Evolutionary conservation across 2,888 invertebrate species (phyloP), one percentile per base, ranked within the genome.

Genomic region (Apotomis capreana): DNA sequence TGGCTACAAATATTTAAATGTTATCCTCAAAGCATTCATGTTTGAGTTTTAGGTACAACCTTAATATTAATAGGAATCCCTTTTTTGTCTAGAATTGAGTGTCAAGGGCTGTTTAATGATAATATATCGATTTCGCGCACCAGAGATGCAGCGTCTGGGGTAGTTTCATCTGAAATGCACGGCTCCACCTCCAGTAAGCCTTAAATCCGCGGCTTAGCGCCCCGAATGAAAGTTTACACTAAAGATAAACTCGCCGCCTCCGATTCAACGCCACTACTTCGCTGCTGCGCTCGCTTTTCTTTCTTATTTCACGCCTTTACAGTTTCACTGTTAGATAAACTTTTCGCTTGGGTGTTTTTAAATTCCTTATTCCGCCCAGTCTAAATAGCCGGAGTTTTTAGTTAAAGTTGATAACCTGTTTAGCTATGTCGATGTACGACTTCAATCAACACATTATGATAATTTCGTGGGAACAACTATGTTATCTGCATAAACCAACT

Each of bases 141-240:
- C 10, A 40, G 15, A 40, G 15, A 52, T 70, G 70, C 58, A 52
- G 10, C 44, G 60, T 44, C 55, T 46, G 49, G 58, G 26, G 63
- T 51, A 36, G 57, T 52, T 62, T 68, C 58, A 59, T 74, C 74
- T 57, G 57, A 74, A 70, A 73, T 75, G 74, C 75, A 74, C 74
- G 71, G 62, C 67, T 55, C 69, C 74, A 70, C 75, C 78, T 81
- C 78, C 78, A 80, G 81, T 85, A 84, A 83, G 80, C 78, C 81
- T 80, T 79, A 84, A 82, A 82, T 81, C 84, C 75, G 54, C 77
- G 79, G 84, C 86, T 88, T 84, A 86, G 81, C 81, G 76, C 80
- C 78, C 76, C 81, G 82, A 89, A 88, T 86, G 86, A 87, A 87
- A 89, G 89, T 90, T 90, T 90, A 87, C 88, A 87, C 87, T 84